These are phyloP conservation scores for Fopius arisanus DNA, from an alignment of 1,140 invertebrate species.

Conservation along the genomic window DNA sequence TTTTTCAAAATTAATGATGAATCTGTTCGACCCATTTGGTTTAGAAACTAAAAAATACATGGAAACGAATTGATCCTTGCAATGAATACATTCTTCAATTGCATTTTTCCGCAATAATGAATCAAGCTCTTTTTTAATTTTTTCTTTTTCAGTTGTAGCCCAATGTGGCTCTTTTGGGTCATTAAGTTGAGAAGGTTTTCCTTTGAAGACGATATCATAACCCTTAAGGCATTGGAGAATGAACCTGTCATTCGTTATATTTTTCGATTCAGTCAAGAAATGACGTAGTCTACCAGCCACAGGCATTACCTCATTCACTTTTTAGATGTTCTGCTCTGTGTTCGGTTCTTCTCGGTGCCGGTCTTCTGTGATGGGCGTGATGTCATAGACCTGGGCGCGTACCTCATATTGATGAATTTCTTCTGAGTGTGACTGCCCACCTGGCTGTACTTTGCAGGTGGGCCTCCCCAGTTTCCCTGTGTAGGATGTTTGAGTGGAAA, in stretches of 20 bases:
- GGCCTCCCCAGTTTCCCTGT: constrained; percentile 20
- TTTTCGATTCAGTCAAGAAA: constrained; percentile 19
- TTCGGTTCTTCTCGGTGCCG: not conserved
- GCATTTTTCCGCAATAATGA: not conserved
- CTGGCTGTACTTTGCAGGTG: constrained; percentile 20
- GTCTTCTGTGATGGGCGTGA: not conserved
- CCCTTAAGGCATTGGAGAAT: constrained; percentile 21
- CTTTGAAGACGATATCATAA: not conserved
- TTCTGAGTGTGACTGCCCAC: constrained; percentile 5
- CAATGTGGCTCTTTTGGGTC: not conserved
- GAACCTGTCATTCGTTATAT: constrained; percentile 20
- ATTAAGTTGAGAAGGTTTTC: not conserved
- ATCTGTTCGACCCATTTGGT: not conserved
- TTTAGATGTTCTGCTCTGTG: not conserved
- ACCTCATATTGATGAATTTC: not conserved
- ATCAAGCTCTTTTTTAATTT: not conserved
- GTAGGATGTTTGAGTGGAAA: not conserved
- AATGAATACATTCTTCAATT: not conserved
- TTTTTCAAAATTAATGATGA: not conserved
- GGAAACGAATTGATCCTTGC: not conserved
- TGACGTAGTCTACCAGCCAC: not conserved
- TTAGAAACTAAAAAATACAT: not conserved
- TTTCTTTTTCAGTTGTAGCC: not conserved
- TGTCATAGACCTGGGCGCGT: not conserved
- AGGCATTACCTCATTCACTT: constrained; percentile 17